Evolutionary conservation across 2,797 vertebrate species (phyloP), one percentile per base, ranked within the genome.

Genomic region (Dromococcyx pavoninus): DNA sequence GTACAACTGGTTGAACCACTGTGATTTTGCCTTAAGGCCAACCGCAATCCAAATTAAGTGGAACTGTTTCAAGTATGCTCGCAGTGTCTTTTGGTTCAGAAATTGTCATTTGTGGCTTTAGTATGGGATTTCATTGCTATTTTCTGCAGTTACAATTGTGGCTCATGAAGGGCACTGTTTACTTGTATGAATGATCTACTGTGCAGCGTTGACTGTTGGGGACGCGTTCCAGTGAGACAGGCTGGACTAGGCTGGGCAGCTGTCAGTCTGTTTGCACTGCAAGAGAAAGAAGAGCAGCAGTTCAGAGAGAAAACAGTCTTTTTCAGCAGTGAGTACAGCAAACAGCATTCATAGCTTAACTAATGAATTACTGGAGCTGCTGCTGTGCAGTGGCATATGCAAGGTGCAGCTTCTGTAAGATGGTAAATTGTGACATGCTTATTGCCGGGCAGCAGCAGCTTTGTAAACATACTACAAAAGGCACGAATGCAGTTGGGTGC

Each of bases 401-500:
- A 10, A 72, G 21, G 32, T 35, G 64, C 80, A 76, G 51, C 53
- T 70, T 50, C 57, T 41, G 8, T n/a, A 37, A 28, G 35, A 28
- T 12, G 24, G 9, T 14, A 8, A 60, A 6, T 7, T 43, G n/a
- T 50, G 44, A 32, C 17, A 22, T 0, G 2, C 58, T 50, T 84
- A 53, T 37, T 37, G 58, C 43, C 28, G 22, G 57, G 71, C 81
- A 89, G 61, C 75, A 69, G 24, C 15, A 82, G 24, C 58, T 37
- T 19, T 11, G 23, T 22, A 54, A 44, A 53, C 41, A 14, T 23
- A 74, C 10, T 25, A 17, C 64, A 28, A 10, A 71, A 66, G 58
- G 23, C 48, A 54, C 0, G 0, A n/a, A 28, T 15, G 37, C 23
- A 33, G 27, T 12, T 23, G 4, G 53, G 33, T 77, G 48, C 43